Percentiles rank a stretch among this genome's conserved stretches.
These are phyloP conservation scores for Heteronetta atricapilla DNA, from an alignment of 2,113 vertebrate genomes.

Conservation along the genomic window DNA sequence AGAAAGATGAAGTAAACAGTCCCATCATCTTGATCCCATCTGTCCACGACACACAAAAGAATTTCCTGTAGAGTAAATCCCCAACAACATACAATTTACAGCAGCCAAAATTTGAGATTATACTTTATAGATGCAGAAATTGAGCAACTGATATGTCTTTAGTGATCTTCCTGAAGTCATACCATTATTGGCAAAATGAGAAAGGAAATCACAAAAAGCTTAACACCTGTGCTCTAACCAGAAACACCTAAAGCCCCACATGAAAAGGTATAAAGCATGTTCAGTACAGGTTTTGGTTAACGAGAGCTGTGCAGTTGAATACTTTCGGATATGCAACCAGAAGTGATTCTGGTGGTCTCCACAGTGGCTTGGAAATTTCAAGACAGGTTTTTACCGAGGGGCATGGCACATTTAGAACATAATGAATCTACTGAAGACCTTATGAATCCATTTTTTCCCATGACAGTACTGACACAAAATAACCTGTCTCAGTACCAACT, in stretches of 20 bases:
- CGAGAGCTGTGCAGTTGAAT: fast-evolving
- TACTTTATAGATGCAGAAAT: neutral
- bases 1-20: neutral
- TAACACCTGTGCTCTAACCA: fast-evolving
- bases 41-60: neutral
- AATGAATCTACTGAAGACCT: neutral
- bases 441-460: fast-evolving
- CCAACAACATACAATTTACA: neutral
- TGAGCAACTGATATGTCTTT: neutral
- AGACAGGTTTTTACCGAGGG: neutral
- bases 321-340: neutral
- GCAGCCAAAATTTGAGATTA: neutral
- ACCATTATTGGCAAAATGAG: neutral
- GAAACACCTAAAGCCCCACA: fast-evolving
- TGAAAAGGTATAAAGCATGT: fast-evolving
- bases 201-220: neutral
- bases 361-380: neutral
- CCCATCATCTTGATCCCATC: neutral
- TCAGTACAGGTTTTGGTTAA: fast-evolving
- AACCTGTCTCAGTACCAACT: neutral
- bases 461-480: too few species aligned
- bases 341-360: neutral
- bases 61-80: conserved; percentile 46
- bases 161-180: neutral
- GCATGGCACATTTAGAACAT: fast-evolving